phyloP scores from a whole-genome alignment of 2,797 vertebrate genomes.

The Aldrovandia affinis region DNA sequence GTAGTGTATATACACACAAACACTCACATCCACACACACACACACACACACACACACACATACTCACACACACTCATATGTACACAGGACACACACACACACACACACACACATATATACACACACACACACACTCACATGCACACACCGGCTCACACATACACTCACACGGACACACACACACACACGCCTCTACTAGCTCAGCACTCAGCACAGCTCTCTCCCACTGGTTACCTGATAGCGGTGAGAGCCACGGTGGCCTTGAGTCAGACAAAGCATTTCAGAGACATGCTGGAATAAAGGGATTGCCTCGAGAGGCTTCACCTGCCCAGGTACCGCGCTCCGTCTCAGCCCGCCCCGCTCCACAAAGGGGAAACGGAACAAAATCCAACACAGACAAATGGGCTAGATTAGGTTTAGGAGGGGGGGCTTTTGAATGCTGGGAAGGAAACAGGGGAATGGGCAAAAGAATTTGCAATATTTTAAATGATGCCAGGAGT shows the following conservation, averaged over 20 bases:
- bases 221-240: slow-evolving; percentile 83
- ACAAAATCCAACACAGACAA: not conserved
- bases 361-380: not conserved
- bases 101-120: slow-evolving; percentile 23
- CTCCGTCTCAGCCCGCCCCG: not conserved
- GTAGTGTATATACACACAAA: too few relatives aligned
- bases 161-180: slow-evolving; percentile 20
- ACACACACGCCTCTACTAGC: not conserved
- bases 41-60: slow-evolving; percentile 21
- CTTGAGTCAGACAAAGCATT: slow-evolving; percentile 81
- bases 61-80: too few relatives aligned
- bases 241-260: slow-evolving; percentile 84
- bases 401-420: not conserved
- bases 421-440: not conserved
- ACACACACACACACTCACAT: slow-evolving; percentile 6
- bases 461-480: not conserved
- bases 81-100: not conserved
- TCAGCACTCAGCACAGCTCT: slow-evolving; percentile 17
- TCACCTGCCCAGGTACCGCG: not conserved
- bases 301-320: slow-evolving; percentile 64
- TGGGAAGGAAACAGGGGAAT: not conserved
- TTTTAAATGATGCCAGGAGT: not conserved
- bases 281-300: slow-evolving; percentile 83
- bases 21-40: slow-evolving; percentile 21
- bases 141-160: not conserved